Conservation (phyloP, 2,113 vertebrate species). For the Anser cygnoides region DNA sequence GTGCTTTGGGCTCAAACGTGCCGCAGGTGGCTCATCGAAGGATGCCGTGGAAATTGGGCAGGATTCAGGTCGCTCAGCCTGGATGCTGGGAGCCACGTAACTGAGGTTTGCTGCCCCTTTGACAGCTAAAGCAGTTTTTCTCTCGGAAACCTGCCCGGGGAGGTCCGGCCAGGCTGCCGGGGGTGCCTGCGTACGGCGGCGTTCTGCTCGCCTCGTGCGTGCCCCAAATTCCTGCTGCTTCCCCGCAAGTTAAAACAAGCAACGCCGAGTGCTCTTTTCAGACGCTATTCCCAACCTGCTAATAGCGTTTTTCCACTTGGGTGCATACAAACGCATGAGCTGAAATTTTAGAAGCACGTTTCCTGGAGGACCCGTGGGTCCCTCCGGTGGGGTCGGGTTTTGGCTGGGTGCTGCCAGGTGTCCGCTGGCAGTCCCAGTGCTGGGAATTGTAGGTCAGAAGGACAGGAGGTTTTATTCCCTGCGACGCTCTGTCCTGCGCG, state of each 20-base stretch:
- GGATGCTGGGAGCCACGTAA: not conserved
- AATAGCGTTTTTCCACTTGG: not conserved
- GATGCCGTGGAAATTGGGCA: not conserved
- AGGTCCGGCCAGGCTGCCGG: fast-evolving
- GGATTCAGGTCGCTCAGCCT: not conserved
- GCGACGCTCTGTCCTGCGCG: not conserved
- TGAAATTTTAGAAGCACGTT: not conserved
- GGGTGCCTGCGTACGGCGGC: fast-evolving
- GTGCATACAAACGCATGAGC: not conserved
- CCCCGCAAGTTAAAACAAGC: not conserved
- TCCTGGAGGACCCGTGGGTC: not conserved
- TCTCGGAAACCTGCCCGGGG: not conserved
- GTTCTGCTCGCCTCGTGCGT: fast-evolving
- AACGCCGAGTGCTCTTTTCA: not conserved
- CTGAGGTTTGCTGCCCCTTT: not conserved
- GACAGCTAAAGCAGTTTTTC: not conserved
- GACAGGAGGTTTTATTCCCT: not conserved
- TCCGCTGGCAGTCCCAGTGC: not conserved
- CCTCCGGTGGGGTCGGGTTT: not conserved
- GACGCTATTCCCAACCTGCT: not conserved
- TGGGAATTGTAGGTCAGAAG: not conserved
- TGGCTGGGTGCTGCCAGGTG: not conserved
- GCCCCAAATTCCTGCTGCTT: not conserved
- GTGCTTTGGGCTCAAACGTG: not conserved
- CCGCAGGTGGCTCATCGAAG: not conserved